Conservation (phyloP, 92 coral and sea anemone genomes). For the Desmophyllum pertusum region DNA sequence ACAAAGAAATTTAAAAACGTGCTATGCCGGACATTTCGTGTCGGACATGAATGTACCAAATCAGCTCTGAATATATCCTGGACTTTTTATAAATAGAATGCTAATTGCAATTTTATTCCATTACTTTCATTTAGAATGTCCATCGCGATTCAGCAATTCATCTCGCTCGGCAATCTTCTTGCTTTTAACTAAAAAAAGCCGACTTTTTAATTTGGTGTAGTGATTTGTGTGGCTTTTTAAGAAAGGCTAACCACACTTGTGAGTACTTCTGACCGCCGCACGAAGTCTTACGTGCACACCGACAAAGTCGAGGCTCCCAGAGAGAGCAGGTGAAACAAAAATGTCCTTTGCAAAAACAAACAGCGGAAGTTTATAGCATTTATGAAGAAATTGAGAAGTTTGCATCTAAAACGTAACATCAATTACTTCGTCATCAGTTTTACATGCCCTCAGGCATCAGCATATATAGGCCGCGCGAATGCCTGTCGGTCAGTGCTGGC, state of each 20-base stretch:
- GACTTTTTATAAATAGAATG: too few species aligned
- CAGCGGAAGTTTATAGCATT: not conserved
- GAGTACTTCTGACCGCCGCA: too few species aligned
- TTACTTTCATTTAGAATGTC: not conserved
- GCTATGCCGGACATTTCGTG: not conserved
- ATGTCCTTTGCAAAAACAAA: not conserved
- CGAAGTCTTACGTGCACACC: not conserved
- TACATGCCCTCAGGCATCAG: not conserved
- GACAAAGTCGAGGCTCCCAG: too few species aligned
- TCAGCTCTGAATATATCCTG: too few species aligned
- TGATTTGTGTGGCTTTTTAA: not conserved
- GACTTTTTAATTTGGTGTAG: not conserved
- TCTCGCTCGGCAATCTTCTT: not conserved
- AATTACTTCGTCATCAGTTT: not conserved
- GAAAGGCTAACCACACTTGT: not conserved
- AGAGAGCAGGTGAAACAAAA: not conserved
- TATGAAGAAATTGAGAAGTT: not conserved
- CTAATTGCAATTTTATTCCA: not conserved
- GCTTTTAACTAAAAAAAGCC: not conserved
- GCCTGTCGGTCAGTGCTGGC: too few species aligned
- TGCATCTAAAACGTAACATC: not conserved
- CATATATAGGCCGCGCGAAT: too few species aligned
- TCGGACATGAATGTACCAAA: not conserved
- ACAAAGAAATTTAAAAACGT: not conserved
- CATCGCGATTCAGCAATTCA: not conserved